Base-by-base conservation (phyloP, 1,140 invertebrate genomes). In the Eulimnadia texana region DNA sequence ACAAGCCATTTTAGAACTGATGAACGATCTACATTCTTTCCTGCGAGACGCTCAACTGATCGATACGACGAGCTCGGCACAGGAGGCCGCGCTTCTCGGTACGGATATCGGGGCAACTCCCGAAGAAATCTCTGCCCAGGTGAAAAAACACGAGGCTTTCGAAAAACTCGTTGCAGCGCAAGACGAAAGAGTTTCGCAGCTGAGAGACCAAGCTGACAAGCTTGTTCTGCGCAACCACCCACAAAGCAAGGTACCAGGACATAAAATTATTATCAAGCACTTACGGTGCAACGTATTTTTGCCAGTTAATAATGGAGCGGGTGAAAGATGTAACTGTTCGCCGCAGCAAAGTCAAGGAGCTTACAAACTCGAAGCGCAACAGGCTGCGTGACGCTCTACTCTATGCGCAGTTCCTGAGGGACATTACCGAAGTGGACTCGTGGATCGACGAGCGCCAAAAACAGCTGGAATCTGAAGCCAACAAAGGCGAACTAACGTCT, bases 371-470 rank as follows among this genome's bases (percentile, higher is more conserved):
- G 1, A 79, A 83, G 24, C 78, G 81, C 62, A 76, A 77, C 50
- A 79, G 81, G 56, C 73, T 98, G 2, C 81, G 83, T n/a, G 86
- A 92, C 65, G 82, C 84, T 3, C 73, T 93, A 13, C 73, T 93
- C 1, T 85, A 94, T 67, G 86, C 89, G 2, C 88, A 94, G 70
- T 98, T 98, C 73, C 81, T 88, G 13, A 77, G 91, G 55, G 93
- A 98, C 71, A 88, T 90, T 10, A 68, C 65, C 27, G 57, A 80
- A 75, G 84, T 89, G 3, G 82, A 90, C 68, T 82, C 80, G 9
- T 98, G 93, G 94, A 91, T 98, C 63, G 86, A 84, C 50, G 93
- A 97, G 70, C 97, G 95, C 72, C 81, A 87, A 64, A 94, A 90
- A 71, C 89, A 90, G 70, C 72, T 94, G 3, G 83, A 89, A 66